Base-by-base conservation (phyloP, 2,797 vertebrate genomes). In the Staurois parvus region DNA sequence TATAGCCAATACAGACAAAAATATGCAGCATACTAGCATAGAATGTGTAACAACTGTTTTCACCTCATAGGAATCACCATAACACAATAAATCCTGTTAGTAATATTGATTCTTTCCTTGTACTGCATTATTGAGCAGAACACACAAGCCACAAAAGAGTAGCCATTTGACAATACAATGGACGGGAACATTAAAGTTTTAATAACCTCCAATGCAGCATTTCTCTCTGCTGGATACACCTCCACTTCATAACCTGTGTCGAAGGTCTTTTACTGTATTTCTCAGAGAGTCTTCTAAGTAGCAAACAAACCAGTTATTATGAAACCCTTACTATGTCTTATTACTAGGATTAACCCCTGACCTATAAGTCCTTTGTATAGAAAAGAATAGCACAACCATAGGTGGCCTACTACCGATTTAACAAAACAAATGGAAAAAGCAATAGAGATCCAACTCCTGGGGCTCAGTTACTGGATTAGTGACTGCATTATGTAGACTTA, bases 271-370 rank as follows among this genome's bases (percentile, higher is more conserved):
- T 80, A 34, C 67, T 80, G 30, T 21, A n/a, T 56, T 56, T 26
- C 52, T 52, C 9, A 52, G 19, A 62, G 5, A 19, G 72, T 34
- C 45, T 32, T 83, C 19, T 1, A 24, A 29, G 59, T 45, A 67
- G 72, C 21, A 37, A 66, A 64, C 56, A 64, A 62, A 77, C 15
- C 30, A 34, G 81, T 76, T 66, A 69, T 76, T 83, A 76, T 9
- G 45, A 59, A 72, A 84, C 29, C 37, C 52, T 62, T 28, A 45
- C 66, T 62, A 84, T 79, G 40, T 72, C 68, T 72, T 78, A 78
- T 77, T 84, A 73, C 76, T 30, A 73, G 68, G 83, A 72, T 79
- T 85, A 79, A 85, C 83, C 76, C 48, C 45, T 80, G 69, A 72
- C 67, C 30, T 24, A 34, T 72, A 80, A 72, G 4, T 12, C 12